phyloP scores from a whole-genome alignment of 2,888 invertebrate genomes.

The Philonicus albiceps region DNA sequence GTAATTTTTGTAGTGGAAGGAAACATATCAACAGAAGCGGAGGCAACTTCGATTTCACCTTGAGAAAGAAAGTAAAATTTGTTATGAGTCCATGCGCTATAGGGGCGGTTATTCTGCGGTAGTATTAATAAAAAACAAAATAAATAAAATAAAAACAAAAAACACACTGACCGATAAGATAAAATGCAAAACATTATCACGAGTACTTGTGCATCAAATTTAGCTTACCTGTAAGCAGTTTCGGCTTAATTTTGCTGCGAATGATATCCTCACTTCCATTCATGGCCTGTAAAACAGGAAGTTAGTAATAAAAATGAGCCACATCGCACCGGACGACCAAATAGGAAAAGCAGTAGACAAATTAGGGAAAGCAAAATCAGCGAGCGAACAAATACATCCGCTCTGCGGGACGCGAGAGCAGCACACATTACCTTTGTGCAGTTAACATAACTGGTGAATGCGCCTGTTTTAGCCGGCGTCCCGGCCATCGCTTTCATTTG shows the following conservation, averaged over 20 bases:
- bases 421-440: slow-evolving; percentile 43
- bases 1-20: slow-evolving; percentile 67
- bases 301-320: slow-evolving; percentile 37
- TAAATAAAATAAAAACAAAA: too few relatives aligned
- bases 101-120: not conserved
- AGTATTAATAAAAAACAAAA: not conserved
- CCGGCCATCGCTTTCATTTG: slow-evolving; percentile 32
- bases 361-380: slow-evolving; percentile 42
- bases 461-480: slow-evolving; percentile 45
- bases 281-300: slow-evolving; percentile 48
- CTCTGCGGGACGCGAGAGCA: not conserved
- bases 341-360: slow-evolving; percentile 41
- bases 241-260: slow-evolving; percentile 46
- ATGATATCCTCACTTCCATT: slow-evolving; percentile 48
- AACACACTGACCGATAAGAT: not conserved
- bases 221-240: slow-evolving; percentile 18
- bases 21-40: slow-evolving; percentile 86
- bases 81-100: not conserved
- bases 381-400: slow-evolving; percentile 23
- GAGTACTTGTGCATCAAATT: not conserved
- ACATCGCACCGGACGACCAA: not conserved
- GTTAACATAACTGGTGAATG: slow-evolving; percentile 48
- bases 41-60: slow-evolving; percentile 84
- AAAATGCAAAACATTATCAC: not conserved
- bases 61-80: not conserved